A percentile compares a stretch with the other conserved stretches of the same genome.
Evolutionary conservation across 2,888 invertebrate genomes (phyloP).

Genomic region (Tetrapedia diversipes): DNA sequence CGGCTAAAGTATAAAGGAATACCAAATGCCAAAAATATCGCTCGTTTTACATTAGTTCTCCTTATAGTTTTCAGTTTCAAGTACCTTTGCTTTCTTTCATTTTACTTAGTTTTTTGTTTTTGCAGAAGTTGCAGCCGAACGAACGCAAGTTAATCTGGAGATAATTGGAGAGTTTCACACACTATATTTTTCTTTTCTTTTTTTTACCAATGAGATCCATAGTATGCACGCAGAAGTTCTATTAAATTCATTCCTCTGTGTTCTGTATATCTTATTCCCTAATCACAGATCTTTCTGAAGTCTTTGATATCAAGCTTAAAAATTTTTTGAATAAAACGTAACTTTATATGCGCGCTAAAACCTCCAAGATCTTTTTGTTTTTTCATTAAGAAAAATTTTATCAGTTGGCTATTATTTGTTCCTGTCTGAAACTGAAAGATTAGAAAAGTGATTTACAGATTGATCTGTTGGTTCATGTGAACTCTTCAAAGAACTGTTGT

Average conservation of each 20-base stretch:
- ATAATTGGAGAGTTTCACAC: not conserved
- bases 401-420: not conserved
- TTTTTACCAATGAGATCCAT: constrained; percentile 46
- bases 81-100: not conserved
- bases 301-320: constrained; percentile 57
- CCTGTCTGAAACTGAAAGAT: not conserved
- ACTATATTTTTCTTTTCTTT: not conserved
- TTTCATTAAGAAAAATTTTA: not conserved
- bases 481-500: constrained; percentile 1
- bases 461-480: not conserved
- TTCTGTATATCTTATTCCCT: constrained; percentile 34
- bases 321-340: constrained; percentile 31
- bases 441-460: not conserved
- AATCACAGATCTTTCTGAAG: constrained; percentile 65
- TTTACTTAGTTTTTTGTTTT: not conserved
- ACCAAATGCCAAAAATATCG: constrained; percentile 70
- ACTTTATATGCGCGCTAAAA: constrained; percentile 29
- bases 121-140: constrained; percentile 51
- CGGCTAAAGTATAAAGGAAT: constrained; percentile 68
- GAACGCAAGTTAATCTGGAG: constrained; percentile 50
- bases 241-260: constrained; percentile 43
- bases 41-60: constrained; percentile 45
- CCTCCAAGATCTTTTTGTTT: not conserved
- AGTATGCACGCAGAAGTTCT: constrained; percentile 28
- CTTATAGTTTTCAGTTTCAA: not conserved